Percentiles rank a stretch among this genome's conserved stretches.
phyloP scores from a whole-genome alignment of 1,140 invertebrate genomes.

The Drosophila ironensis region DNA sequence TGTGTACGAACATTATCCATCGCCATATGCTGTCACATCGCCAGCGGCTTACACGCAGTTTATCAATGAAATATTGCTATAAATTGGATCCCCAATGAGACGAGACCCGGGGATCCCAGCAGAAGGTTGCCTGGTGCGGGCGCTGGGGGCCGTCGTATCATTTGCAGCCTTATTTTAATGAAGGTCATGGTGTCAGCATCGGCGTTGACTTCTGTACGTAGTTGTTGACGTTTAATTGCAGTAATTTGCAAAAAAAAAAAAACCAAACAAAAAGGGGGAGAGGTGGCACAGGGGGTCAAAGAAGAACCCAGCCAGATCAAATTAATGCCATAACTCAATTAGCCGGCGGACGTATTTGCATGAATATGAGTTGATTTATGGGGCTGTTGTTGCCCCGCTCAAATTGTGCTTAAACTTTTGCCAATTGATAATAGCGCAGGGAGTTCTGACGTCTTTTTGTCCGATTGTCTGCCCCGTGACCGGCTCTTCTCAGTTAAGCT shows the following conservation, averaged over 20 bases:
- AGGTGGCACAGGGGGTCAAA: constrained; percentile 6
- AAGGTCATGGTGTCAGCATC: constrained; percentile 62
- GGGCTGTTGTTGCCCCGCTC: constrained; percentile 37
- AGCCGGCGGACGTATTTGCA: constrained; percentile 55
- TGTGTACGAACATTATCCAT: constrained; percentile 17
- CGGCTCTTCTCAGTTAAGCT: constrained; percentile 5
- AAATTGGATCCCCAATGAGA: constrained; percentile 50
- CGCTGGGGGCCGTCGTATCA: constrained; percentile 30
- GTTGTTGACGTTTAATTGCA: constrained; percentile 64
- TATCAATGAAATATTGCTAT: constrained; percentile 73
- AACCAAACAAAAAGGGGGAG: not conserved
- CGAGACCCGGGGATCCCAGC: constrained; percentile 5
- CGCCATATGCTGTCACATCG: constrained; percentile 27
- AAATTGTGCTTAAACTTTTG: constrained; percentile 55
- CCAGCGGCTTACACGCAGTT: constrained; percentile 42
- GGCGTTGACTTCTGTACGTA: constrained; percentile 27
- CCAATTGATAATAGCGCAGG: constrained; percentile 44
- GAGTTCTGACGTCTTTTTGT: constrained; percentile 8
- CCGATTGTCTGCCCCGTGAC: not conserved
- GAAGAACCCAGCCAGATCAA: constrained; percentile 48
- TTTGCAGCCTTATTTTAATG: constrained; percentile 47
- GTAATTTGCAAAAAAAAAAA: constrained; percentile 56
- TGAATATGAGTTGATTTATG: constrained; percentile 43
- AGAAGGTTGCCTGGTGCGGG: constrained; percentile 1
- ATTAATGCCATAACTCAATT: constrained; percentile 80